A percentile compares a stretch with the other conserved stretches of the same genome.
Evolutionary conservation across 2,888 invertebrate species (phyloP).

Genomic region (Agonopterix alstromeriana): DNA sequence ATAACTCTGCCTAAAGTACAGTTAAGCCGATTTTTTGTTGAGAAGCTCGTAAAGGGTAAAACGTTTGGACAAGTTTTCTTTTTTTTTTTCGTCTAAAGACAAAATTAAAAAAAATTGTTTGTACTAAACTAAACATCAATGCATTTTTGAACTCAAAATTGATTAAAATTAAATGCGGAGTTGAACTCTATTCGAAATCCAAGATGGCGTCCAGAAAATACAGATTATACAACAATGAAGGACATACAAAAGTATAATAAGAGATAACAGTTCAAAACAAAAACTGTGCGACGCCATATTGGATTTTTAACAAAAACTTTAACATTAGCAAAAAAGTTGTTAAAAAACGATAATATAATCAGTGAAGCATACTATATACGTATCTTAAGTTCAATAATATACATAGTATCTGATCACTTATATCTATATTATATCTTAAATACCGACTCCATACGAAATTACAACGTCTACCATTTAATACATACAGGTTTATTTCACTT

Average conservation of each 20-base stretch:
- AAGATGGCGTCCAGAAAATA: constrained; percentile 21
- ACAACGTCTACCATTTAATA: constrained; percentile 62
- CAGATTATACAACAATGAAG: constrained; percentile 1
- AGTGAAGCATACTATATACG: constrained; percentile 32
- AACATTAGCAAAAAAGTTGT: constrained; percentile 4
- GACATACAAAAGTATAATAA: constrained; percentile 1
- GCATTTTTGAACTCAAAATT: constrained; percentile 30
- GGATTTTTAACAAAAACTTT: constrained; percentile 4
- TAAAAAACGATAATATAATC: constrained; percentile 13
- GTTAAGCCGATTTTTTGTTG: constrained; percentile 64
- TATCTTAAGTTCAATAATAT: constrained; percentile 43
- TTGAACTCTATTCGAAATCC: constrained; percentile 11
- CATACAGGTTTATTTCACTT: constrained; percentile 45
- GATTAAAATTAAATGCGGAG: constrained; percentile 24
- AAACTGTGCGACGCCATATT: constrained; percentile 8
- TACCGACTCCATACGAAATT: constrained; percentile 62
- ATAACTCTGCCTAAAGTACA: constrained; percentile 73
- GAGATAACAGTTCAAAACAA: neutral
- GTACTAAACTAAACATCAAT: constrained; percentile 34
- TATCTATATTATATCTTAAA: constrained; percentile 35
- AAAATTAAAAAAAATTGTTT: constrained; percentile 31
- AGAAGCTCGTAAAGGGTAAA: constrained; percentile 66
- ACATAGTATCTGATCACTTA: constrained; percentile 57
- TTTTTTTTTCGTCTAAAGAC: constrained; percentile 13
- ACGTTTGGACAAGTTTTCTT: constrained; percentile 25